Evolutionary conservation across 2,113 vertebrate genomes (phyloP).

Genomic region (Stomatorhinus ivindoensis): DNA sequence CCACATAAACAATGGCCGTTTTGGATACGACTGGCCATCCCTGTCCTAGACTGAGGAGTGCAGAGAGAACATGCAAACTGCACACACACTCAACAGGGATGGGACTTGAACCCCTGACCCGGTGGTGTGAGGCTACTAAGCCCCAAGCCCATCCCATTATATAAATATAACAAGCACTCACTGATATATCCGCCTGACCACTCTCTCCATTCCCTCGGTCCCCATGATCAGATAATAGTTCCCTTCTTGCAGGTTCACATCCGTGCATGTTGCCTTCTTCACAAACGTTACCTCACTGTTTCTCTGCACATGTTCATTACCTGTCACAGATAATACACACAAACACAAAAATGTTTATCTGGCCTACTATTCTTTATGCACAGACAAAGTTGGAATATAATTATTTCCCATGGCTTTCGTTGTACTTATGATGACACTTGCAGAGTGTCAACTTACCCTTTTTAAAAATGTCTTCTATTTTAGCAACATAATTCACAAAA

Average conservation of each 20-base stretch:
- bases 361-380: neutral
- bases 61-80: neutral
- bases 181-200: constrained; percentile 24
- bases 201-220: constrained; percentile 55
- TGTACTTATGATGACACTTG: neutral
- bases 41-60: neutral
- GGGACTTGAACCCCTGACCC: neutral
- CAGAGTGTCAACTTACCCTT: constrained; percentile 52
- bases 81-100: neutral
- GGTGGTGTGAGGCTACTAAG: neutral
- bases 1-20: neutral
- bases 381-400: neutral
- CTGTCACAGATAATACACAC: constrained; percentile 39
- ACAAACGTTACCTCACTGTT: constrained; percentile 66
- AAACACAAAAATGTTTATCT: neutral
- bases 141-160: neutral
- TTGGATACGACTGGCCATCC: neutral
- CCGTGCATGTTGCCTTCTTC: constrained; percentile 69
- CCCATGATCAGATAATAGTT: constrained; percentile 80
- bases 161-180: constrained; percentile 19
- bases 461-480: constrained; percentile 67
- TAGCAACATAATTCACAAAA: constrained; percentile 72
- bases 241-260: constrained; percentile 53
- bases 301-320: constrained; percentile 47
- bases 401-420: neutral